A percentile compares a stretch with the other conserved stretches of the same genome.
Evolutionary conservation across 2,797 vertebrate genomes (phyloP).

Genomic region (Amphiprion clarkii): DNA sequence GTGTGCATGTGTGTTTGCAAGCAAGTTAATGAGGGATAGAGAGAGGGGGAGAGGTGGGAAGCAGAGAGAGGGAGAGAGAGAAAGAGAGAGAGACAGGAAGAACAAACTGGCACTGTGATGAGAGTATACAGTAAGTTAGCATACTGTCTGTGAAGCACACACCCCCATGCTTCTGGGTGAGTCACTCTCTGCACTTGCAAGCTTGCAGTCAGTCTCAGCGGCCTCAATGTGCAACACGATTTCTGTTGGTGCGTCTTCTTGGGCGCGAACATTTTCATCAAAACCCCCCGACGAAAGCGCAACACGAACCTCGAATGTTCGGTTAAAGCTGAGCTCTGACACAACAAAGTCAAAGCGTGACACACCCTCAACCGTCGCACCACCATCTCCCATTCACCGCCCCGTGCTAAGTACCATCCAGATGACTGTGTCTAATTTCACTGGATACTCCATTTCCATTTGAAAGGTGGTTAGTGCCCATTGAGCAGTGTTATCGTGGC

Average conservation of each 20-base stretch:
- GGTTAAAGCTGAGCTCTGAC: conserved; percentile 31
- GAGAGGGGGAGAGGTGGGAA: neutral
- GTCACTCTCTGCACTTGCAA: conserved; percentile 80
- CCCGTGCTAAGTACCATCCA: conserved; percentile 56
- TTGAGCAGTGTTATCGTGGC: conserved; percentile 74
- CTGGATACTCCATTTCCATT: conserved; percentile 77
- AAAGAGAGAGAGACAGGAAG: conserved; percentile 28
- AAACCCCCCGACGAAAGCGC: conserved; percentile 23
- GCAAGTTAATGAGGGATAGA: conserved; percentile 42
- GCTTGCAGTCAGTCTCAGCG: conserved; percentile 65
- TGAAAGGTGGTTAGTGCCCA: conserved; percentile 74
- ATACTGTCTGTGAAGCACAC: conserved; percentile 46
- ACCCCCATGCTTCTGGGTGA: conserved; percentile 72
- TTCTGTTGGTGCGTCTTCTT: conserved; percentile 14
- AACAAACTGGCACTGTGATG: conserved; percentile 49
- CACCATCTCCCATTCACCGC: conserved; percentile 48
- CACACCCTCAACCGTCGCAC: conserved; percentile 49
- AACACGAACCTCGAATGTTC: conserved; percentile 15
- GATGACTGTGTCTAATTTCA: conserved; percentile 71
- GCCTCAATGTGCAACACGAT: conserved; percentile 36
- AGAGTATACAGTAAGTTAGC: conserved; percentile 62
- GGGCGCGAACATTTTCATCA: neutral
- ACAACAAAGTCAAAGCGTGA: conserved; percentile 42
- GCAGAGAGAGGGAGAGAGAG: conserved; percentile 8
- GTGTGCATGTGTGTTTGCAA: conserved; percentile 54